Percentiles rank a stretch among this genome's conserved stretches.
Conservation (phyloP, 1,140 invertebrate species). For the Oedothorax gibbosus region DNA sequence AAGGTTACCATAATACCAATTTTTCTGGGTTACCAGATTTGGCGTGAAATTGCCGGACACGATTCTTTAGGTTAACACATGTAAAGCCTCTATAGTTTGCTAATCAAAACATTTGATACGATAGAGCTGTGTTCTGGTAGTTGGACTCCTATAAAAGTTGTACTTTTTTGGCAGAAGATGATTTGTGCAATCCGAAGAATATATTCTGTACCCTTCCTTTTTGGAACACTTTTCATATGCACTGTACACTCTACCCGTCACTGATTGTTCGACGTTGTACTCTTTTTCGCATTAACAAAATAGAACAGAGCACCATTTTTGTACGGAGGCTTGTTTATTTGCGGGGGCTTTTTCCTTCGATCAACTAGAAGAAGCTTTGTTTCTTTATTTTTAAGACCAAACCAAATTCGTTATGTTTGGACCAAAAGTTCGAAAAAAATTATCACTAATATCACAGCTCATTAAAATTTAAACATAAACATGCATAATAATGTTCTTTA, state of each 20-base stretch:
- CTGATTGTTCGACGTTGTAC: slow-evolving; percentile 50
- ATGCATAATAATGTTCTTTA: no score
- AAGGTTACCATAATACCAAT: no score
- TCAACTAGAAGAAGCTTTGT: slow-evolving; percentile 1
- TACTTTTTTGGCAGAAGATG: slow-evolving; percentile 42
- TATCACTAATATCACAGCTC: no score
- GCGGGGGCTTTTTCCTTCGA: slow-evolving; percentile 49
- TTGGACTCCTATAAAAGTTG: slow-evolving; percentile 22
- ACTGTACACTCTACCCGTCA: slow-evolving; percentile 52
- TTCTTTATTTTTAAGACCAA: not conserved
- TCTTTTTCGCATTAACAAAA: slow-evolving; percentile 43
- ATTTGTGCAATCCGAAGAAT: slow-evolving; percentile 56
- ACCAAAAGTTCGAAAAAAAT: no score
- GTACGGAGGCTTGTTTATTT: slow-evolving; percentile 50
- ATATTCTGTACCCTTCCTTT: slow-evolving; percentile 59
- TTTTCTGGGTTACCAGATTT: no score
- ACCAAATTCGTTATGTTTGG: no score
- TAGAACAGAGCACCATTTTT: slow-evolving; percentile 43
- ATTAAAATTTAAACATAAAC: no score
- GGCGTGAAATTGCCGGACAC: no score
- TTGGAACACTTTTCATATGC: slow-evolving; percentile 58
- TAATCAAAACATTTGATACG: slow-evolving; percentile 55
- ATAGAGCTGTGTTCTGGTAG: slow-evolving; percentile 52
- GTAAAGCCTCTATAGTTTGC: slow-evolving; percentile 48
- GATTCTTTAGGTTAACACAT: no score